Evolutionary conservation across 2,113 vertebrate genomes (phyloP).

Genomic region (Vicugna pacos): DNA sequence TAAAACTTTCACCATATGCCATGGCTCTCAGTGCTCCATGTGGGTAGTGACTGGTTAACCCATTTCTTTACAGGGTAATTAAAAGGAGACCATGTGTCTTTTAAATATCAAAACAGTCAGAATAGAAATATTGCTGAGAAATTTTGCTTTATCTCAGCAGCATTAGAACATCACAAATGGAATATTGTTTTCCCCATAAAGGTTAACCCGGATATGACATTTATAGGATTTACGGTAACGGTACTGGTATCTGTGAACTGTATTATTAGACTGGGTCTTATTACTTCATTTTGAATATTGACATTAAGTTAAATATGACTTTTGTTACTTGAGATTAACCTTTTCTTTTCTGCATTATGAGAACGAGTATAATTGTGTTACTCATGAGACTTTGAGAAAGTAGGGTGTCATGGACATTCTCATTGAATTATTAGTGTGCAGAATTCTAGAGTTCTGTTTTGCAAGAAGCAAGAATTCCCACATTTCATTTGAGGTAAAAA

Average conservation of each 20-base stretch:
- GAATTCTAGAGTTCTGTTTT: background rate
- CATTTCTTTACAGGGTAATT: background rate
- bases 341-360: background rate
- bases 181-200: background rate
- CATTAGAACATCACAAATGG: background rate
- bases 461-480: background rate
- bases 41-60: background rate
- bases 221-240: background rate
- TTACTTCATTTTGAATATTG: constrained; percentile 49
- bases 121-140: constrained; percentile 14
- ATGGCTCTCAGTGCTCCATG: background rate
- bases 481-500: background rate
- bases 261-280: background rate
- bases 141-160: constrained; percentile 9
- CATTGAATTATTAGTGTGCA: background rate
- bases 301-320: constrained; percentile 40
- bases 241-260: background rate
- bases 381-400: constrained; percentile 8
- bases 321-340: constrained; percentile 46
- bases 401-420: background rate
- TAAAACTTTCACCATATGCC: background rate
- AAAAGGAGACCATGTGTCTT: background rate
- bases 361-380: background rate
- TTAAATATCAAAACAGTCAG: constrained; percentile 5
- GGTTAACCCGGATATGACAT: background rate